These are phyloP conservation scores for Lacanobia oleracea DNA, from an alignment of 2,888 invertebrate genomes.

Conservation along the genomic window DNA sequence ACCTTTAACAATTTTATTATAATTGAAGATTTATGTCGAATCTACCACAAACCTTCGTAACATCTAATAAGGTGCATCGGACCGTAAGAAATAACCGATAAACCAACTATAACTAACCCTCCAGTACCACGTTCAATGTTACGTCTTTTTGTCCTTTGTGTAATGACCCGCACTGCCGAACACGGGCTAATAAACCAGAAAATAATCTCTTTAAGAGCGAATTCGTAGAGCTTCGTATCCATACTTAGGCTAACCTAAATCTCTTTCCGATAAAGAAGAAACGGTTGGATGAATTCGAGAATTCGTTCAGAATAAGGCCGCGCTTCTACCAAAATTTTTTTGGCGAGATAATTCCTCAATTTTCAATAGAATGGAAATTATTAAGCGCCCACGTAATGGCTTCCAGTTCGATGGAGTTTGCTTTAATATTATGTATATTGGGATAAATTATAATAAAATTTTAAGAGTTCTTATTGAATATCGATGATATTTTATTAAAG, in stretches of 20 bases:
- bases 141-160: conserved; percentile 62
- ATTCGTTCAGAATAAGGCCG: conserved; percentile 47
- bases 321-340: conserved; percentile 41
- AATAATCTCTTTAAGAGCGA: conserved; percentile 73
- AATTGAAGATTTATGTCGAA: conserved; percentile 47
- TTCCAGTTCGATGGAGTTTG: conserved; percentile 42
- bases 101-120: conserved; percentile 41
- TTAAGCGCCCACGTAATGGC: conserved; percentile 48
- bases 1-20: conserved; percentile 3
- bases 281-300: conserved; percentile 61
- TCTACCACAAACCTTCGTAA: conserved; percentile 16
- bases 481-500: conserved; percentile 1
- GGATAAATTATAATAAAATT: conserved; percentile 21
- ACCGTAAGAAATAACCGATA: conserved; percentile 56
- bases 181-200: conserved; percentile 66
- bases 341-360: conserved; percentile 47
- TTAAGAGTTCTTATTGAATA: conserved; percentile 29
- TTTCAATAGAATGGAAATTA: conserved; percentile 63
- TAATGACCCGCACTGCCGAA: conserved; percentile 61
- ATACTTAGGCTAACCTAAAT: conserved; percentile 69
- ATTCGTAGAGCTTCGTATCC: conserved; percentile 71
- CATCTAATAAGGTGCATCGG: conserved; percentile 36
- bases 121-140: conserved; percentile 38
- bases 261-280: conserved; percentile 72
- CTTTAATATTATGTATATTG: conserved; percentile 49